phyloP scores from a whole-genome alignment of 2,797 vertebrate genomes.

The Cryptoblepharus egeriae region DNA sequence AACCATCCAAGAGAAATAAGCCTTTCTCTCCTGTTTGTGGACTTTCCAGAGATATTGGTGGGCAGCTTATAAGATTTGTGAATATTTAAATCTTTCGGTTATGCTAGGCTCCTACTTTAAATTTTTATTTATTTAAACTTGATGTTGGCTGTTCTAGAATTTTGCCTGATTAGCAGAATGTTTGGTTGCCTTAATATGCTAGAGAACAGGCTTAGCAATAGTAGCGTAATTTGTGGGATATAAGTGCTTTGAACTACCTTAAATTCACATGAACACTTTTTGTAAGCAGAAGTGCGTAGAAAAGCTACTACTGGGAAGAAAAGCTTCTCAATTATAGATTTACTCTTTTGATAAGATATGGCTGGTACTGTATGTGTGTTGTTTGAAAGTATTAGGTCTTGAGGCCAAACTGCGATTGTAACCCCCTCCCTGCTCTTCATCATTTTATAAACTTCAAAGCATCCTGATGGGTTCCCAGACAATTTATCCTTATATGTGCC shows the following conservation, averaged over 20 bases:
- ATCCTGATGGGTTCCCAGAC: neutral
- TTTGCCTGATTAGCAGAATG: neutral
- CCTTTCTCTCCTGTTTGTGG: too few relatives aligned
- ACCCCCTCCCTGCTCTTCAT: neutral
- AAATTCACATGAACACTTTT: neutral
- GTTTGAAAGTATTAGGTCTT: neutral
- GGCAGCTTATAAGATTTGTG: too few relatives aligned
- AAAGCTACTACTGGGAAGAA: neutral
- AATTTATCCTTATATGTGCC: constrained; percentile 3
- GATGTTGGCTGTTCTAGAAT: neutral
- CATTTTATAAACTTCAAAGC: neutral
- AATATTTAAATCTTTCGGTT: neutral
- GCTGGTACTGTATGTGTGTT: neutral
- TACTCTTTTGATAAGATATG: neutral
- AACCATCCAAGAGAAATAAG: too few relatives aligned
- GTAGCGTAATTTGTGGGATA: neutral
- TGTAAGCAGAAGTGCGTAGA: neutral
- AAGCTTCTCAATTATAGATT: neutral
- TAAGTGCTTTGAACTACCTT: neutral
- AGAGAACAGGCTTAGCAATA: neutral
- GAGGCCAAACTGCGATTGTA: neutral
- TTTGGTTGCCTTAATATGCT: constrained; percentile 25
- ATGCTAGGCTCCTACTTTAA: too few relatives aligned
- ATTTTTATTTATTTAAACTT: too few relatives aligned
- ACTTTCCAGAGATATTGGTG: too few relatives aligned